phyloP scores from a whole-genome alignment of 2,888 invertebrate species.

The Bombylius major region DNA sequence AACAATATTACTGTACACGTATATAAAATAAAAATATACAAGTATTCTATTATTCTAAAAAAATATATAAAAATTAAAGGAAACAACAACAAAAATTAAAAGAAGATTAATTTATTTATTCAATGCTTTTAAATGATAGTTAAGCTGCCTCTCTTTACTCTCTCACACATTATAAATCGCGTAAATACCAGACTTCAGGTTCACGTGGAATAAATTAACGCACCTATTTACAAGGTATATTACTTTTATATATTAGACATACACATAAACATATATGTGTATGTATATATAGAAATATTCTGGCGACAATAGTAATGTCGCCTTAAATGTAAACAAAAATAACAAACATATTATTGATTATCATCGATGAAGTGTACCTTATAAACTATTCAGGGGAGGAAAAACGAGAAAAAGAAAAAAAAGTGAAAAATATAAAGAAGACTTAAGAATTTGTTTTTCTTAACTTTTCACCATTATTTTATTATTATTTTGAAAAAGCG shows the following conservation, averaged over 20 bases:
- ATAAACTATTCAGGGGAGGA: too few relatives aligned
- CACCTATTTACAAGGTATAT: not conserved
- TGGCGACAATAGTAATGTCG: not conserved
- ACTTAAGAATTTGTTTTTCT: too few relatives aligned
- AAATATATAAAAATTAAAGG: not conserved
- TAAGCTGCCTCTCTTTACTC: not conserved
- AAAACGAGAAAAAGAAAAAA: too few relatives aligned
- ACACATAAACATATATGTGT: not conserved
- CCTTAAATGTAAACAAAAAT: not conserved
- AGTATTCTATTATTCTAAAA: not conserved
- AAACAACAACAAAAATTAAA: not conserved
- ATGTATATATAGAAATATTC: not conserved
- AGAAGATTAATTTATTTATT: not conserved
- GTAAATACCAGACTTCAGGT: not conserved
- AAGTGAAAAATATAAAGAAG: too few relatives aligned
- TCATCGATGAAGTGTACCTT: too few relatives aligned
- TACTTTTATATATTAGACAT: not conserved
- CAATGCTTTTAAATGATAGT: not conserved
- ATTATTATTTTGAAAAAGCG: too few relatives aligned
- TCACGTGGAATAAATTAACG: constrained; percentile 1
- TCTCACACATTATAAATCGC: not conserved
- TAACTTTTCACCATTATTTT: too few relatives aligned
- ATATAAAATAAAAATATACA: too few relatives aligned
- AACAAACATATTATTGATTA: too few relatives aligned
- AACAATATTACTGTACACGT: too few relatives aligned